Evolutionary conservation across 2,797 vertebrate genomes (phyloP).

Genomic region (Carcharodon carcharias): DNA sequence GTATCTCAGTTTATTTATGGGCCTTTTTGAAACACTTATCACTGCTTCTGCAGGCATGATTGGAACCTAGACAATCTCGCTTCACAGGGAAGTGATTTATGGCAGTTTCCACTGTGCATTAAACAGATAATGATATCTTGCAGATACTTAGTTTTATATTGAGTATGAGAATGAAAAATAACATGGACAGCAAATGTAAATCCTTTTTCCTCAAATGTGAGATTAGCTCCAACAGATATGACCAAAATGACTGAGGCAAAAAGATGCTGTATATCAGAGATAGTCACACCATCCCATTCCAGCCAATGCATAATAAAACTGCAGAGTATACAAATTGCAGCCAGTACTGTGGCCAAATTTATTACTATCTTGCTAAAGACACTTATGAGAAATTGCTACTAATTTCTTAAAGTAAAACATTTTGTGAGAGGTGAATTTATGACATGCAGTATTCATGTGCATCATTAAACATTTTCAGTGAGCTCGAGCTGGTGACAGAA

Average conservation of each 20-base stretch:
- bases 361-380: neutral
- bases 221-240: neutral
- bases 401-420: neutral
- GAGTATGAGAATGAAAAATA: neutral
- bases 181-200: neutral
- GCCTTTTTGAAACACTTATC: neutral
- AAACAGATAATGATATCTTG: neutral
- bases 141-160: neutral
- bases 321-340: neutral
- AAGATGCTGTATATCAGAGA: neutral
- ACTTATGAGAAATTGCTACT: neutral
- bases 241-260: neutral
- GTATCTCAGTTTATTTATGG: neutral
- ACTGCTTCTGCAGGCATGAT: neutral
- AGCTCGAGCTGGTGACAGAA: neutral
- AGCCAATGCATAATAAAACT: neutral
- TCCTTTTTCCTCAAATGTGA: neutral
- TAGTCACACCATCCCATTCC: neutral
- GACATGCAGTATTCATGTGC: neutral
- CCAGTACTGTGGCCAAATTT: neutral
- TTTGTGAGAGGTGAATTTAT: neutral
- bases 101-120: neutral
- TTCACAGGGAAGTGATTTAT: neutral
- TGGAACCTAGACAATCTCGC: neutral
- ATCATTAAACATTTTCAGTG: neutral